A percentile compares a stretch with the other conserved stretches of the same genome.
Conservation (phyloP, 2,797 vertebrate species). For the Bryconaethiops microstoma region DNA sequence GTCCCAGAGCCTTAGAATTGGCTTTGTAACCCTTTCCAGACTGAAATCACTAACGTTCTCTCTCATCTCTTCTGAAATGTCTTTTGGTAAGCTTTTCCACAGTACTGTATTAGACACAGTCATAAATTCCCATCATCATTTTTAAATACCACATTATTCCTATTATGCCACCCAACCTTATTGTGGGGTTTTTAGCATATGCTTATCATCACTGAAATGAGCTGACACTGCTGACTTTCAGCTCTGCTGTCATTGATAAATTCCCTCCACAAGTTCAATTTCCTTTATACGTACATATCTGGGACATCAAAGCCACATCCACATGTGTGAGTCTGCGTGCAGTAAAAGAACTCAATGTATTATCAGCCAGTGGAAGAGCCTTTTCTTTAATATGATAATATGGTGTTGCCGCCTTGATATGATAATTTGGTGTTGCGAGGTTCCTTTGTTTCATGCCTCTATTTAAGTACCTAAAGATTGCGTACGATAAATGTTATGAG, state of each 20-base stretch:
- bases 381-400: constrained; percentile 50
- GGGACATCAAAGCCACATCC: constrained; percentile 23
- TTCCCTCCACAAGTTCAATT: constrained; percentile 3
- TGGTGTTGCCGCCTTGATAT: constrained; percentile 34
- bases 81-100: too few relatives aligned
- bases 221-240: constrained; percentile 32
- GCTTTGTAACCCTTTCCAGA: too few relatives aligned
- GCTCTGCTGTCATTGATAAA: constrained; percentile 23
- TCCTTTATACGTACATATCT: constrained; percentile 22
- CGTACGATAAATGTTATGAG: constrained; percentile 3
- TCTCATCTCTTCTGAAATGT: too few relatives aligned
- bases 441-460: constrained; percentile 28
- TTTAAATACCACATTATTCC: not conserved
- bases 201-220: not conserved
- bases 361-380: constrained; percentile 20
- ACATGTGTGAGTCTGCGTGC: constrained; percentile 6
- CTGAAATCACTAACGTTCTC: too few relatives aligned
- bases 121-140: too few relatives aligned
- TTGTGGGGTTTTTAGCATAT: not conserved
- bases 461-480: constrained; percentile 24
- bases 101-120: too few relatives aligned
- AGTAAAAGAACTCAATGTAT: constrained; percentile 3
- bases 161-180: too few relatives aligned
- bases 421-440: constrained; percentile 38
- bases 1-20: too few relatives aligned